Conservation (phyloP, 2,113 vertebrate genomes). For the Pantherophis guttatus region DNA sequence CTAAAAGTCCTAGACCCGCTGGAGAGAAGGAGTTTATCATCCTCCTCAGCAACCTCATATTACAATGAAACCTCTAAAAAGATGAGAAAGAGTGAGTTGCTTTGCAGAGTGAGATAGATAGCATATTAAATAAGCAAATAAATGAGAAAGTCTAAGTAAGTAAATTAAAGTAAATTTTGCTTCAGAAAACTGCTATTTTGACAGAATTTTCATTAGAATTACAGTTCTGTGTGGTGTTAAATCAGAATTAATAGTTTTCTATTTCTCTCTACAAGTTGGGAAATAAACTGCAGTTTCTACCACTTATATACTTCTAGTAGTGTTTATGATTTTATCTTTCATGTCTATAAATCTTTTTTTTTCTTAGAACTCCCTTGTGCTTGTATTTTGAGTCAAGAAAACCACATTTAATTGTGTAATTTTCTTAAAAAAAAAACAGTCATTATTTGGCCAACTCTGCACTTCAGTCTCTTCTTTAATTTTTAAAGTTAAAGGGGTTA, state of each 20-base stretch:
- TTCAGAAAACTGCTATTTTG: neutral
- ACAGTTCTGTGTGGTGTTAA: neutral
- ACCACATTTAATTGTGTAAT: neutral
- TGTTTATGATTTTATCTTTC: neutral
- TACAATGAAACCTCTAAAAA: no score
- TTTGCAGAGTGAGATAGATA: no score
- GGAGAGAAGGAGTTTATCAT: no score
- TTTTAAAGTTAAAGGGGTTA: neutral
- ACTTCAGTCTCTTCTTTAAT: neutral
- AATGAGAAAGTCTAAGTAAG: neutral
- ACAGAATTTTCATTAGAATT: neutral
- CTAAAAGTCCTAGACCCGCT: no score
- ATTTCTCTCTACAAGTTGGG: neutral
- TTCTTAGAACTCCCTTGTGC: neutral
- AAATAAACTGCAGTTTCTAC: neutral
- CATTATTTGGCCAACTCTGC: neutral
- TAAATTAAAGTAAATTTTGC: neutral
- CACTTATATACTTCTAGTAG: neutral
- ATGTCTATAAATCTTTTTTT: neutral
- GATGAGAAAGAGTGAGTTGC: no score
- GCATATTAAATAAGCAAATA: neutral
- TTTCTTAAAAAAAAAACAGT: neutral
- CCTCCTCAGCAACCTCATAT: no score
- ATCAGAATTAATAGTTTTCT: neutral
- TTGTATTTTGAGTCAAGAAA: neutral